Conservation (phyloP, 2,113 vertebrate genomes). For the Rallus limicola region DNA sequence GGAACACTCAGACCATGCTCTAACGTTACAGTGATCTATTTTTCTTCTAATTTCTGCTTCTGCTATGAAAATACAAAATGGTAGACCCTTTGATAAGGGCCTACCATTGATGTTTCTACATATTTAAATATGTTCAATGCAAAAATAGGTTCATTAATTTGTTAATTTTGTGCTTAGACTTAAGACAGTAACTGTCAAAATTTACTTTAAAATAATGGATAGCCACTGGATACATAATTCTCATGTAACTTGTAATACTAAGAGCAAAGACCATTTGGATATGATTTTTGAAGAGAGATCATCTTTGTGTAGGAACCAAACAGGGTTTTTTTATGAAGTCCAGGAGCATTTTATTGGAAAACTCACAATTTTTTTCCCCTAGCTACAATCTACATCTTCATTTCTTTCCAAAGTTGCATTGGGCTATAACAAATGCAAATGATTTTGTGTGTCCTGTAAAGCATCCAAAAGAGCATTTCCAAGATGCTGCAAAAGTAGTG, state of each 20-base stretch:
- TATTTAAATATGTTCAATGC: not conserved
- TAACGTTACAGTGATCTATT: not conserved
- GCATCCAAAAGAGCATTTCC: not conserved
- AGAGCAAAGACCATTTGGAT: not conserved
- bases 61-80: not conserved
- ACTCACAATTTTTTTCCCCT: not conserved
- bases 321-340: not conserved
- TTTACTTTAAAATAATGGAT: not conserved
- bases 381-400: not conserved
- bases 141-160: not conserved
- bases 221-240: not conserved
- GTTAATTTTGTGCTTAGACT: not conserved
- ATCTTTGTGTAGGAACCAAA: not conserved
- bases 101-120: not conserved
- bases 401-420: not conserved
- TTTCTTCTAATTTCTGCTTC: not conserved
- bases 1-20: not conserved
- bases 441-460: not conserved
- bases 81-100: not conserved
- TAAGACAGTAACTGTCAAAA: not conserved
- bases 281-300: not conserved
- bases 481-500: not conserved
- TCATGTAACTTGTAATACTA: not conserved
- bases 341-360: not conserved
- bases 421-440: not conserved